Conservation (phyloP, 2,888 invertebrate species). For the Augochlorella aurata region DNA sequence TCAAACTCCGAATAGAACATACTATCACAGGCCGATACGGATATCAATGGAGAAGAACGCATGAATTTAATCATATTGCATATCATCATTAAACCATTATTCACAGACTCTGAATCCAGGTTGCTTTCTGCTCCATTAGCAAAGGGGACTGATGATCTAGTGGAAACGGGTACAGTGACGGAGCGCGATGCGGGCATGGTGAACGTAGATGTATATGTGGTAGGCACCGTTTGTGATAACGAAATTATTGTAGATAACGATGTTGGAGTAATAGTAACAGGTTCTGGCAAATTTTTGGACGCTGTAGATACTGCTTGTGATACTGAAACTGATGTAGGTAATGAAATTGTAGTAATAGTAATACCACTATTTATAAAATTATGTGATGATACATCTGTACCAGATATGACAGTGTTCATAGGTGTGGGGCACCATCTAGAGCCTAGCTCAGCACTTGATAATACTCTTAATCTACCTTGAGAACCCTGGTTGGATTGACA, state of each 20-base stretch:
- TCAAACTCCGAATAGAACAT: constrained; percentile 15
- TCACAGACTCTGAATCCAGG: background rate
- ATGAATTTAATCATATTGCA: background rate
- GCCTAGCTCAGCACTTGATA: constrained; percentile 62
- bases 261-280: background rate
- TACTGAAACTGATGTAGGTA: background rate
- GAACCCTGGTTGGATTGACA: background rate
- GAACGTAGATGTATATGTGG: background rate
- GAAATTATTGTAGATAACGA: background rate
- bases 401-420: background rate
- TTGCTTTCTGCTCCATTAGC: background rate
- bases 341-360: background rate
- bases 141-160: background rate
- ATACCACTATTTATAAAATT: background rate
- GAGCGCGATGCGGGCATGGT: background rate
- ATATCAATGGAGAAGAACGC: background rate
- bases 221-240: background rate
- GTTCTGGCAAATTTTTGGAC: background rate
- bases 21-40: background rate
- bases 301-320: background rate
- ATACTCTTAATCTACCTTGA: constrained; percentile 47
- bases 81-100: background rate
- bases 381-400: background rate
- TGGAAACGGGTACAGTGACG: background rate
- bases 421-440: constrained; percentile 70